phyloP scores from a whole-genome alignment of 2,888 invertebrate species.

The Synergus gifuensis region DNA sequence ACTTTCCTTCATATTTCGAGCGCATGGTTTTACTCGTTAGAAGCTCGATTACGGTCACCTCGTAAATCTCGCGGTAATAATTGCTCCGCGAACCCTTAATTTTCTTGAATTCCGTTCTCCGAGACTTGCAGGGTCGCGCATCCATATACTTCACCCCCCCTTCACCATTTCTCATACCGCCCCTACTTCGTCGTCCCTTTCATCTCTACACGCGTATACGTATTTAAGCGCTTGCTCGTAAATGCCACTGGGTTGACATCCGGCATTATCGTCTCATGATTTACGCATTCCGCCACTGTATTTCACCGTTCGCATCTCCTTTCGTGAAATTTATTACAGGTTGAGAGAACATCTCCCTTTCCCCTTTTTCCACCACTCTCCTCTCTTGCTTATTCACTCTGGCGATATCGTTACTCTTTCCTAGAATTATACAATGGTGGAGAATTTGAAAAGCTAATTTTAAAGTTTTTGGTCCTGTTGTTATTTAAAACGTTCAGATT shows the following conservation, averaged over 20 bases:
- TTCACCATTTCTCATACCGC: background rate
- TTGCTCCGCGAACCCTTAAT: slow-evolving; percentile 57
- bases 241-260: slow-evolving; percentile 70
- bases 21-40: slow-evolving; percentile 57
- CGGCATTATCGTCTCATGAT: slow-evolving; percentile 74
- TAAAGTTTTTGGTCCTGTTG: no score
- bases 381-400: background rate
- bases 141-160: background rate
- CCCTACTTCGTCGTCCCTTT: slow-evolving; percentile 24
- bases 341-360: slow-evolving; percentile 48
- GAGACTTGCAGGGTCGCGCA: slow-evolving; percentile 37
- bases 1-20: slow-evolving; percentile 23
- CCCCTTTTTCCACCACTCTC: slow-evolving; percentile 45
- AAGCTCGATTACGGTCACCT: slow-evolving; percentile 58
- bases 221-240: slow-evolving; percentile 60
- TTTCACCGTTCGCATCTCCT: slow-evolving; percentile 72
- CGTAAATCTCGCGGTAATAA: slow-evolving; percentile 61
- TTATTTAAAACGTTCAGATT: no score
- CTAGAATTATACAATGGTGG: slow-evolving; percentile 4
- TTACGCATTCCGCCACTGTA: slow-evolving; percentile 71
- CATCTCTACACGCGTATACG: slow-evolving; percentile 37
- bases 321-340: slow-evolving; percentile 70
- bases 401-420: slow-evolving; percentile 43
- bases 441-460: no score
- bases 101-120: slow-evolving; percentile 56